Evolutionary conservation across 1,140 invertebrate genomes (phyloP).

Genomic region (Druon quercuslanigerum): DNA sequence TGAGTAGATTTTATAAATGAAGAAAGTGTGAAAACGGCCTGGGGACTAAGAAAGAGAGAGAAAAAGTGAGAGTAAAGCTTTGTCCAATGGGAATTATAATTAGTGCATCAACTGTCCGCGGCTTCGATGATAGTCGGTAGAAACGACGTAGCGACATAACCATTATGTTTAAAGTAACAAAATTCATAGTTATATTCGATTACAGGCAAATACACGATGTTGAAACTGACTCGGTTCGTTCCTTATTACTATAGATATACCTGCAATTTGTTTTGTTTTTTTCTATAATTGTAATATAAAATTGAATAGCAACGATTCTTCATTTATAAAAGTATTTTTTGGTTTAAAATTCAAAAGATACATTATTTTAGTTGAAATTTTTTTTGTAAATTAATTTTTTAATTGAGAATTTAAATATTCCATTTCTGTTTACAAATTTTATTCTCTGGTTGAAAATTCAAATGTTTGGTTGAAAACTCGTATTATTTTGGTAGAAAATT

Average conservation of each 20-base stretch:
- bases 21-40: slow-evolving; percentile 32
- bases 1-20: slow-evolving; percentile 48
- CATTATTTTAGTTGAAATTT: too few species aligned
- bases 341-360: too few species aligned
- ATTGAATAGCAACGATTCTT: too few species aligned
- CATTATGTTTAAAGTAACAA: slow-evolving; percentile 44
- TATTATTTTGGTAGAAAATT: too few species aligned
- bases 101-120: slow-evolving; percentile 32
- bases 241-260: slow-evolving; percentile 14
- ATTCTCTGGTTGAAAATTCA: too few species aligned
- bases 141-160: slow-evolving; percentile 37
- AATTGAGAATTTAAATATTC: too few species aligned
- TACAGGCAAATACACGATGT: slow-evolving; percentile 52
- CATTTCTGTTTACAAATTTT: too few species aligned
- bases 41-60: slow-evolving; percentile 36
- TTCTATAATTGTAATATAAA: too few species aligned
- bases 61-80: background rate
- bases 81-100: slow-evolving; percentile 39
- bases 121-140: slow-evolving; percentile 34
- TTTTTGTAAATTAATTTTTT: too few species aligned
- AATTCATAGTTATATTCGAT: slow-evolving; percentile 49
- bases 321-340: too few species aligned
- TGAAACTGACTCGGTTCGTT: slow-evolving; percentile 35
- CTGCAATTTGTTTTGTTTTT: too few species aligned
- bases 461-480: too few species aligned